Evolutionary conservation across 2,888 invertebrate genomes (phyloP).

Genomic region (Theretra japonica): DNA sequence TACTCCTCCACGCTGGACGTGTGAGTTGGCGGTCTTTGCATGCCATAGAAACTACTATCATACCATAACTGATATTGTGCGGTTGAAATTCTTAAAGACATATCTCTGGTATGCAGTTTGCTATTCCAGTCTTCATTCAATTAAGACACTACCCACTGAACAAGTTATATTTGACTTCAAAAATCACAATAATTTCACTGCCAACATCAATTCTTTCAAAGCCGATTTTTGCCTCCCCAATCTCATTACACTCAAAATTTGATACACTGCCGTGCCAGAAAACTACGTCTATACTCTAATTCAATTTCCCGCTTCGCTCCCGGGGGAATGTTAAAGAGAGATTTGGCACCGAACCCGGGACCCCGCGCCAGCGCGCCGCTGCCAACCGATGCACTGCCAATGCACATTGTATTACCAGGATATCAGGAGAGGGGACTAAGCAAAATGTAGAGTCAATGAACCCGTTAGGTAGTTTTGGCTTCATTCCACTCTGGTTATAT

Average conservation of each 20-base stretch:
- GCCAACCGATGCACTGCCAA: not conserved
- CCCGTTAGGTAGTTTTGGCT: not conserved
- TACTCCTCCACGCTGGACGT: too few species aligned
- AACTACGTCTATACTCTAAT: not conserved
- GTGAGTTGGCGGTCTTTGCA: too few species aligned
- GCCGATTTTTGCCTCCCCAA: not conserved
- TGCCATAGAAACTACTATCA: too few species aligned
- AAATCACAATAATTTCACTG: too few species aligned
- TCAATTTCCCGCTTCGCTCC: slow-evolving; percentile 1
- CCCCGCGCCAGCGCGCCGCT: not conserved
- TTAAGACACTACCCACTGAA: too few species aligned
- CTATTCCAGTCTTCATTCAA: too few species aligned
- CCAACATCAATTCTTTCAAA: too few species aligned
- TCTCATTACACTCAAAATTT: not conserved
- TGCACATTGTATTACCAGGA: not conserved
- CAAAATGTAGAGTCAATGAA: not conserved
- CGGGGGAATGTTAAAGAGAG: slow-evolving; percentile 1
- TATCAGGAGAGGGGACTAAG: not conserved
- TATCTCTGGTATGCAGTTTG: too few species aligned
- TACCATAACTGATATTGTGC: too few species aligned
- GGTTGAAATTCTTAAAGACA: too few species aligned
- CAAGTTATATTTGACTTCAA: too few species aligned
- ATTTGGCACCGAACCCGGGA: slow-evolving; percentile 1
- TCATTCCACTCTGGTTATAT: not conserved
- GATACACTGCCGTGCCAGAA: not conserved